Evolutionary conservation across 2,888 invertebrate species (phyloP).

Genomic region (Anoplius nigerrimus): DNA sequence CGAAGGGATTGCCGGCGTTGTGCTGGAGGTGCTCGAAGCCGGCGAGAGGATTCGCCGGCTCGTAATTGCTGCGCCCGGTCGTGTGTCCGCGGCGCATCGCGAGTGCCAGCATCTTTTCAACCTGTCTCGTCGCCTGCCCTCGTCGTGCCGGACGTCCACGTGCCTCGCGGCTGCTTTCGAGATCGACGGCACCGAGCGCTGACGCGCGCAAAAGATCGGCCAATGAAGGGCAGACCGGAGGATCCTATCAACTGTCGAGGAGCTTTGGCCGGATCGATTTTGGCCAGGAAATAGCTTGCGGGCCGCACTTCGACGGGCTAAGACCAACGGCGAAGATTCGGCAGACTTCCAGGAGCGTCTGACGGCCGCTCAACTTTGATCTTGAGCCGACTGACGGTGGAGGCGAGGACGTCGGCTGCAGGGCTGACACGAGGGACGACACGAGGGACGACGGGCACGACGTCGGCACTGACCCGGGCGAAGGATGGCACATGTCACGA

Average conservation of each 20-base stretch:
- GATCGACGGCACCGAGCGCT: background rate
- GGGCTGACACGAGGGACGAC: constrained; percentile 10
- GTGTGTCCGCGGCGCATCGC: constrained; percentile 74
- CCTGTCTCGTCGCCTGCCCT: constrained; percentile 62
- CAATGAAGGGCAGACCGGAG: no score
- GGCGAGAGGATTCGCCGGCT: constrained; percentile 68
- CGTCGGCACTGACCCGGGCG: constrained; percentile 23
- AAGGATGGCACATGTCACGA: constrained; percentile 55
- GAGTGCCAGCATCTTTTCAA: constrained; percentile 74
- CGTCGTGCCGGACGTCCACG: constrained; percentile 55
- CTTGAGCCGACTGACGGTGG: no score
- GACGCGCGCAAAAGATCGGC: no score
- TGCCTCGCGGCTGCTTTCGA: constrained; percentile 23
- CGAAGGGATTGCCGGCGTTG: constrained; percentile 62
- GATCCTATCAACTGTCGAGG: no score
- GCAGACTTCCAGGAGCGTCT: no score
- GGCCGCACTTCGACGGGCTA: no score
- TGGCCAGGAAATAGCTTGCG: no score
- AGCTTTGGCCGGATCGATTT: no score
- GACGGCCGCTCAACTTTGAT: no score
- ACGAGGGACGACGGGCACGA: constrained; percentile 14
- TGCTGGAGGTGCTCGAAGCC: constrained; percentile 74
- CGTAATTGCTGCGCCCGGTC: constrained; percentile 72
- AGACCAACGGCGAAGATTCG: no score
- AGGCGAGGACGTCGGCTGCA: no score